These are phyloP conservation scores for Apaloderma vittatum DNA, from an alignment of 2,113 vertebrate genomes.

Conservation along the genomic window DNA sequence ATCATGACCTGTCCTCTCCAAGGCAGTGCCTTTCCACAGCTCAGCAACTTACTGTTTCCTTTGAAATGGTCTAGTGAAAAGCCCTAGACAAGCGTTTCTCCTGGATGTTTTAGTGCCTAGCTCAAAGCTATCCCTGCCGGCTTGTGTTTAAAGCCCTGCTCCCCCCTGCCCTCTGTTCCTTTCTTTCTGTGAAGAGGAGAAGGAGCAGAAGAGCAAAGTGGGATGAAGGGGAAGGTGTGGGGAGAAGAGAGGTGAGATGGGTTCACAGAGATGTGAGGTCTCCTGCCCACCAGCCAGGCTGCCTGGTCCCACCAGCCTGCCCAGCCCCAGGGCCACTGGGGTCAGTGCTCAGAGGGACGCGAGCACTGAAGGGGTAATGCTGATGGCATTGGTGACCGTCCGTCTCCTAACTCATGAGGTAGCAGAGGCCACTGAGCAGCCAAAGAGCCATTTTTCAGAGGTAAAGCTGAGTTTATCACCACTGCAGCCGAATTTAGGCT, in stretches of 20 bases:
- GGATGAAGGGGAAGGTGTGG: not conserved
- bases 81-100: not conserved
- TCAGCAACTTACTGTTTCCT: not conserved
- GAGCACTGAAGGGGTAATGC: not conserved
- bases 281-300: not conserved
- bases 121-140: not conserved
- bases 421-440: not conserved
- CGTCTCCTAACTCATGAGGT: not conserved
- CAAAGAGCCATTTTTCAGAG: not conserved
- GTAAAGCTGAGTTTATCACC: not conserved
- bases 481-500: not conserved
- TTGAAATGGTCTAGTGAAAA: not conserved
- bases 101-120: not conserved
- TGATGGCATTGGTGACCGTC: not conserved
- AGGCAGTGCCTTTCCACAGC: not conserved
- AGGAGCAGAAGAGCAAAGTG: not conserved
- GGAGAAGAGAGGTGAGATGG: not conserved
- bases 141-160: not conserved
- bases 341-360: not conserved
- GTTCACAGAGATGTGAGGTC: fast-evolving
- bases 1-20: not conserved
- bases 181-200: not conserved
- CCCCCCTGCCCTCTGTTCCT: not conserved
- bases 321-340: not conserved
- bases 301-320: not conserved